A percentile compares a stretch with the other conserved stretches of the same genome.
These are phyloP conservation scores for Theretra japonica DNA, from an alignment of 2,888 invertebrate genomes.

Conservation along the genomic window DNA sequence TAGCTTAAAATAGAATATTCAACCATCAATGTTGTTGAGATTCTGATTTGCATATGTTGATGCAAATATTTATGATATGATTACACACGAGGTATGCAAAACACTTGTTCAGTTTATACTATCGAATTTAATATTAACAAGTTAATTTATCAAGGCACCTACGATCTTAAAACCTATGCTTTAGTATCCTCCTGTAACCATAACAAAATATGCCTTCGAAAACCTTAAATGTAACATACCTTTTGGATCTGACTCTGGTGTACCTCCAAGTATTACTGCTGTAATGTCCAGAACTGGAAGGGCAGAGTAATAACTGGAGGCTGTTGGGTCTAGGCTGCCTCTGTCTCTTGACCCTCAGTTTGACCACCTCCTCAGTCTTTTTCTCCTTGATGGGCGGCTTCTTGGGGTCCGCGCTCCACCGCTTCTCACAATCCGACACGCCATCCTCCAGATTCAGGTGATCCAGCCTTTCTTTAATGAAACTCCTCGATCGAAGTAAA, in stretches of 20 bases:
- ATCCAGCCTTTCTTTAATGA: conserved; percentile 66
- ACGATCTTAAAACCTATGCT: background rate
- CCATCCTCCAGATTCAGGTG: conserved; percentile 69
- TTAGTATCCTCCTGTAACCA: background rate
- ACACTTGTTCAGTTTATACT: background rate
- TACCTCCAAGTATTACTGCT: conserved; percentile 80
- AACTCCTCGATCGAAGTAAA: conserved; percentile 65
- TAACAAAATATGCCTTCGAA: too few relatives aligned
- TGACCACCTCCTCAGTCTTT: conserved; percentile 70
- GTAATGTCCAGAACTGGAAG: conserved; percentile 77
- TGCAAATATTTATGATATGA: background rate
- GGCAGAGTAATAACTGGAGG: conserved; percentile 75
- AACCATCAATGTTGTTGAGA: background rate
- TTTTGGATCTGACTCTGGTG: conserved; percentile 76
- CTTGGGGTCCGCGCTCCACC: conserved; percentile 66
- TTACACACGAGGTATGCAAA: conserved; percentile 4
- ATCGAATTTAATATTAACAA: background rate
- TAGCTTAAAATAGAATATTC: background rate
- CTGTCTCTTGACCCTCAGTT: conserved; percentile 71
- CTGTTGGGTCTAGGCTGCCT: conserved; percentile 78
- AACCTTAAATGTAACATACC: conserved; percentile 55
- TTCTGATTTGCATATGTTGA: conserved; percentile 2
- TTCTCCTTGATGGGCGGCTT: conserved; percentile 72
- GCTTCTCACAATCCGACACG: conserved; percentile 50
- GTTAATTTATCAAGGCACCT: background rate